Evolutionary conservation across 2,888 invertebrate genomes (phyloP), one percentile per base, ranked within the genome.

Genomic region (Helleia helle): DNA sequence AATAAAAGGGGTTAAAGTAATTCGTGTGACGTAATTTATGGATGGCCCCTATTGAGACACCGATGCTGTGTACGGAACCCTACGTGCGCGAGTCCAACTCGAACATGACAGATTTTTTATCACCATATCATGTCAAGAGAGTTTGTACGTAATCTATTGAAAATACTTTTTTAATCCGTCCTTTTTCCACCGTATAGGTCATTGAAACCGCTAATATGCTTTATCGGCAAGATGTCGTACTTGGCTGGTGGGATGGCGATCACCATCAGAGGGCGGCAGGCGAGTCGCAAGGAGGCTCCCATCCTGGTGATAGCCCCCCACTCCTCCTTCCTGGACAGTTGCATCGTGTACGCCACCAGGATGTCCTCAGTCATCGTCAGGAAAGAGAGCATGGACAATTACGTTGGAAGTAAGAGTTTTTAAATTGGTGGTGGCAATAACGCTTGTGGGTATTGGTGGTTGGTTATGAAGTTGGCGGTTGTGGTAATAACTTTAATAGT

Each of bases 241-340:
- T 85, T 89, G 54, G 91, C 91, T 12, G 92, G 92, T 28, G 93
- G 93, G 27, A 92, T 93, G 91, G 88, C 88, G 53, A 90, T 95
- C 62, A 87, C 87, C 34, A 88, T 93, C 42, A 90, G 91, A 50
- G 96, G 96, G 12, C 87, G 87, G 50, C 91, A 92, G 64, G 94
- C 92, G 45, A 86, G 88, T 46, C 84, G 93, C 36, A 71, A 86
- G 43, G 94, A 95, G 67, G 96, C 96, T 4, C 94, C 95, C 9
- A 92, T 96, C 52, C 86, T 96, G 46, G 93, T 93, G 40, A 89
- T 93, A 38, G 95, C 95, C 1, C 96, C 96, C 2, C 96, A 96
- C 74, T 94, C 95, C 42, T 92, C 94, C 4, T 95, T 93, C 86
- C 88, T 95, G 61, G 96, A 96, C 76, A 93, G 93, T 58, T 91